Base-by-base conservation (phyloP, 2,797 vertebrate genomes). In the Hydrocynus forskahlii region DNA sequence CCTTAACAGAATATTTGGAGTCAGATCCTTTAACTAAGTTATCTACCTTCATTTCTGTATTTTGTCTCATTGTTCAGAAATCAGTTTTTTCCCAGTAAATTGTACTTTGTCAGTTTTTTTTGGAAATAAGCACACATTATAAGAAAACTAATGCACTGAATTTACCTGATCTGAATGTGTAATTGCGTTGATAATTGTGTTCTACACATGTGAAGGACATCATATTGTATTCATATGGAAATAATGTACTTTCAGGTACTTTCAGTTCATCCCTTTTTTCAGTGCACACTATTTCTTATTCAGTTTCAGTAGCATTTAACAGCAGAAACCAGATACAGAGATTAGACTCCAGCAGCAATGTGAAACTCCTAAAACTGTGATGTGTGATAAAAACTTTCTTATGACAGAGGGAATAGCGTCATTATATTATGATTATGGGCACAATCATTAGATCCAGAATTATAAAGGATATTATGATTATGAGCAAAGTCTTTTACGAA, bases 351-450 rank as follows among this genome's bases (percentile, higher is more conserved):
- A 54, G 60, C 59, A 76, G 64, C 14, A 6, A 63, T 50, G 55
- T 72, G 43, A 35, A 75, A 79, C 52, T 78, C 63, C 68, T 76
- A 70, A 66, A 81, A 78, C 54, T 67, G 75, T 76, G 43, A 67
- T 75, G 73, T 60, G 69, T 81, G 79, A 81, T 64, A 57, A 79
- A 48, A 72, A 68, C 1, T 35, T 16, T 64, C 60, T 29, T 62
- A 71, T 68, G 71, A 77, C 69, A 14, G 16, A 76, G 77, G 76
- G 38, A 84, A 81, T 48, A 76, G 54, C 19, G 25, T 55, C 63
- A 25, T 80, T 64, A 64, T 77, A 72, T 21, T 45, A 63, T 21
- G 57, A 40, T 54, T 54, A 43, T 50, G 38, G 60, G 57, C 6
- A 75, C 55, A 68, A 77, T 29, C 29, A 29, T 29, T 29, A 29